phyloP scores from a whole-genome alignment of 2,113 vertebrate species.

The Chaetops frenatus region DNA sequence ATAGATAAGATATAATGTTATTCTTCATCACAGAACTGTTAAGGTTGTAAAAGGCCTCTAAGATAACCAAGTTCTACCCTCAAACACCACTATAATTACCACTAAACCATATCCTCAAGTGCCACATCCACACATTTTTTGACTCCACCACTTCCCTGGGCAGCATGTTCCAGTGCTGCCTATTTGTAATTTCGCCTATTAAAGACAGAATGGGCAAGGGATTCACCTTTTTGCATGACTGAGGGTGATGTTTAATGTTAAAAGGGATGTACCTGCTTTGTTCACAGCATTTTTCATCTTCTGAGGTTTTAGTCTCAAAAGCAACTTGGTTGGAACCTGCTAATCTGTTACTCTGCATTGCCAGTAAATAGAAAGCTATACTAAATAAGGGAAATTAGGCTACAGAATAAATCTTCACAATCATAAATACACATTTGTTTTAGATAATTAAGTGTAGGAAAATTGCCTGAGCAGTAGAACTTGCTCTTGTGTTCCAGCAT shows the following conservation, averaged over 20 bases:
- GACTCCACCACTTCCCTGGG: background rate
- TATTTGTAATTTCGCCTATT: background rate
- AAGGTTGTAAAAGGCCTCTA: background rate
- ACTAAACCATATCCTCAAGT: too few relatives aligned
- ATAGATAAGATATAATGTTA: accelerated
- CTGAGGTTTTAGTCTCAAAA: background rate
- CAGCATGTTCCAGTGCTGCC: background rate
- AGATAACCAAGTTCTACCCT: background rate
- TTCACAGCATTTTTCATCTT: background rate
- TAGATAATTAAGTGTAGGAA: background rate
- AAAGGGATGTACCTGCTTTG: background rate
- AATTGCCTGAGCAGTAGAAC: background rate
- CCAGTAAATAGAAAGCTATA: background rate
- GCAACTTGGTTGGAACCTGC: background rate
- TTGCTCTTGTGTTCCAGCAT: background rate
- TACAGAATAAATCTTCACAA: background rate
- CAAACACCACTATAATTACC: background rate
- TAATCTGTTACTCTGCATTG: background rate
- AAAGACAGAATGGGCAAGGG: accelerated
- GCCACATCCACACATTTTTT: background rate
- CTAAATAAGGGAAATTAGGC: background rate
- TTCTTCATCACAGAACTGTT: accelerated
- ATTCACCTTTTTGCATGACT: background rate
- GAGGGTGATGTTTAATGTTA: background rate
- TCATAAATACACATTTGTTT: accelerated